Base-by-base conservation (phyloP, 2,888 invertebrate genomes). In the Pterostichus niger region DNA sequence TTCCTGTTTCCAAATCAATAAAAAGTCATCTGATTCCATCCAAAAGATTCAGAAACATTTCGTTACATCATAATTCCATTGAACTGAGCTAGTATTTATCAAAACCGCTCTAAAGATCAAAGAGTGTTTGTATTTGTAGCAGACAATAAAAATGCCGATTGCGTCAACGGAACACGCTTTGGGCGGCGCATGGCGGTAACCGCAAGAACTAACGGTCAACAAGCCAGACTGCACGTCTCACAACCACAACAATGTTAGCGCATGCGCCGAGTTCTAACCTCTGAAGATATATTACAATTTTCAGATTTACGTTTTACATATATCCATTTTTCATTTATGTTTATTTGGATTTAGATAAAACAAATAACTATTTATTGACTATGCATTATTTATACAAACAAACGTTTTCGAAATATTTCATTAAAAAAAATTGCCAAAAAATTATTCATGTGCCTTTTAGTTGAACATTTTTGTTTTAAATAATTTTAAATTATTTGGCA, bases 151-250 rank as follows among this genome's bases (percentile, higher is more conserved):
- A 64, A 64, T 13, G 17, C 15, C 40, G 68, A 17, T 71, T 71
- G 68, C 68, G 11, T 71, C 44, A 71, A 44, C 13, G 44, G 17
- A 71, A 71, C 64, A 64, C 33, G 68, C 40, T 44, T 71, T 17
- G 44, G 68, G 68, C 68, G 68, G 68, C 68, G 44, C 68, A 17
- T 44, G 44, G 44, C 68, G 68, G 68, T 17, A 71, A 44, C 68
- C 46, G n/a, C 44, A 40, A 44, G 40, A 40, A 71, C 44, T 71
- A 71, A 71, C 68, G 68, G 68, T 71, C 68, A 71, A 71, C 68
- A 4, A 7, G 17, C 44, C 68, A 71, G 68, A 71, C 68, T 17
- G 68, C 68, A 44, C 68, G 68, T 71, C 68, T 71, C 64, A 35
- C 64, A 64, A 31, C 31, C 61, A 46, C 17, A 56, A 9, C 13